Evolutionary conservation across 2,888 invertebrate genomes (phyloP), one percentile per base, ranked within the genome.

Genomic region (Endotricha flammealis): DNA sequence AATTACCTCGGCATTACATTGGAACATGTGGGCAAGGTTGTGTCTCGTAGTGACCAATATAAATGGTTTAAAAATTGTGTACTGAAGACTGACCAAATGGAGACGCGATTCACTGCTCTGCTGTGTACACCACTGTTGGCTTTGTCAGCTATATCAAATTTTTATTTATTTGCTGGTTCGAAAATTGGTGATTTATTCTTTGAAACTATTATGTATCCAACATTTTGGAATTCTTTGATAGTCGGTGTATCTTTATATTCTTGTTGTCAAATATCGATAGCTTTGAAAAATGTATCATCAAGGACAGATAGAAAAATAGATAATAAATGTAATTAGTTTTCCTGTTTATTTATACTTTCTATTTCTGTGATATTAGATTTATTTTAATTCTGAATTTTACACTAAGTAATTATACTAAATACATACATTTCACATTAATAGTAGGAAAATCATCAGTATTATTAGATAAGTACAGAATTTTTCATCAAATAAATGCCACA

Each of bases 141-240:
- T 13, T 76, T 95, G 46, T 95, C 96, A 7, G 93, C 93, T 1
- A 88, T 95, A 58, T 95, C 96, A 0, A 96, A 95, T 78, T 95
- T 95, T 63, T 96, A 93, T 75, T 95, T 97, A 66, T 94, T 96
- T 74, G 93, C 91, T 41, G 94, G 93, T 0, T 83, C 79, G 42
- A 90, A 91, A 37, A 88, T 95, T 39, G 96, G 95, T 4, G 87
- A 92, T 60, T 83, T 92, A 48, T 93, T 92, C 63, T 82, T 93
- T 57, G 74, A 83, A 22, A 87, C 90, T 54, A 77, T 94, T 34
- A 75, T 58, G 24, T 68, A 69, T 43, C 76, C 77, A 9, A 66
- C 82, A 4, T 48, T 70, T 17, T 63, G 55, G 33, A 79, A 76
- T 57, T 64, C 66, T 38, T 29, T 71, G 27, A 35, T 79, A 32